Evolutionary conservation across 2,113 vertebrate genomes (phyloP), one percentile per base, ranked within the genome.

Genomic region (Podarcis muralis): DNA sequence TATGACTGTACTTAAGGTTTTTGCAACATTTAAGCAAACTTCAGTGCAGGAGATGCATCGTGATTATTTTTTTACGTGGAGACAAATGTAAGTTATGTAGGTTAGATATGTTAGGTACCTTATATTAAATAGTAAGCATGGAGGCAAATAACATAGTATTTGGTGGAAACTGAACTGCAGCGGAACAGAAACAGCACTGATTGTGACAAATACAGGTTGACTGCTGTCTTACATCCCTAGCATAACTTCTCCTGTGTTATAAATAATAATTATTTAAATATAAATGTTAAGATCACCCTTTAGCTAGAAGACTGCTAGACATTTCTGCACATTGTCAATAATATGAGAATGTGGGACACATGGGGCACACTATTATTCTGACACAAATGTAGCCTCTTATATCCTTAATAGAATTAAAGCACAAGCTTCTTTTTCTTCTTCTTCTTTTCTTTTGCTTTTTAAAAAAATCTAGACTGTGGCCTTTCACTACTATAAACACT

Each of bases 401-500:
- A 86, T 83, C 86, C 91, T 89, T 93, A 92, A 93, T 91, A 93
- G 91, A 91, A 76, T 81, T 92, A 94, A 94, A 92, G 83, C 65
- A 92, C 43, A 86, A 89, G 91, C 72, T 91, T 91, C 43, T 62
- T 43, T 81, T 84, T 35, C 35, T 35, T 35, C 35, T 35, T 35
- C 35, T 35, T 35, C 35, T 35, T 35, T 35, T 35, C 35, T 35
- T 35, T 35, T 35, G 35, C 35, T 62, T 57, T 84, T 15, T 15
- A 12, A 78, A 81, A 89, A 87, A 84, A 53, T 83, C 35, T 90
- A 91, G 90, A 96, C 93, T 89, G 89, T 92, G 89, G 91, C 86
- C 90, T 94, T 95, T 94, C 87, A 83, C 87, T 92, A 94, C 92
- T 75, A 91, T 81, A 95, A 94, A 94, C 93, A 94, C 85, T 94